A percentile compares a stretch with the other conserved stretches of the same genome.
These are phyloP conservation scores for Eupithecia subfuscata DNA, from an alignment of 2,888 invertebrate species.

Conservation along the genomic window DNA sequence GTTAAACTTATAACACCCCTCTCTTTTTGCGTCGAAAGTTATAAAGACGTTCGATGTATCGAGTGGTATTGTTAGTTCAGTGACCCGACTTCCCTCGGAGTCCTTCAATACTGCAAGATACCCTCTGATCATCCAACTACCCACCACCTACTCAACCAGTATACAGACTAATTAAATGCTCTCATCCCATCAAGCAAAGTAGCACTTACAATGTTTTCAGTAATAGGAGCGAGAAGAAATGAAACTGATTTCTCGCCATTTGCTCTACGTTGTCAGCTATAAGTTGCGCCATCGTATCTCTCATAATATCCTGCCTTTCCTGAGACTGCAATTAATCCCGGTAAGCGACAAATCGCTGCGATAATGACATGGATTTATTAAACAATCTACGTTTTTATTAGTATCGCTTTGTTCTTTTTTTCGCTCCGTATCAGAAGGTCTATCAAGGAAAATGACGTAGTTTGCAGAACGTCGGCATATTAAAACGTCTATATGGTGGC, in stretches of 20 bases:
- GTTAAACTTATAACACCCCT: no score
- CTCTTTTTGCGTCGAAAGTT: no score
- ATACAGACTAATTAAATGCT: slow-evolving; percentile 22
- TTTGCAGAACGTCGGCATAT: no score
- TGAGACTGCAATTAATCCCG: slow-evolving; percentile 2
- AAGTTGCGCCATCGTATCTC: neutral
- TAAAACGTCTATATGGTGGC: no score
- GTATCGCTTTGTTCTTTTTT: neutral
- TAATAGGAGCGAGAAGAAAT: slow-evolving; percentile 5
- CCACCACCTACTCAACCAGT: slow-evolving; percentile 6
- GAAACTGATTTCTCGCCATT: neutral
- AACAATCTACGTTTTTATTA: neutral
- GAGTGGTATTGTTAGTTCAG: neutral
- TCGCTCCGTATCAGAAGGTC: no score
- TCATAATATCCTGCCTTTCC: neutral
- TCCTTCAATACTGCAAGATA: neutral
- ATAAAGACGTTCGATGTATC: neutral
- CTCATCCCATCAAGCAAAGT: slow-evolving; percentile 20
- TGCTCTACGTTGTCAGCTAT: neutral
- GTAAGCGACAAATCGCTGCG: neutral
- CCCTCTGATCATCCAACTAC: slow-evolving; percentile 14
- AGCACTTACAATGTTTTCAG: slow-evolving; percentile 4
- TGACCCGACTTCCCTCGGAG: neutral
- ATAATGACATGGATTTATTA: neutral
- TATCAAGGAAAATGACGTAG: no score